Conservation (phyloP, 2,797 vertebrate genomes). For the Buceros bicornis region DNA sequence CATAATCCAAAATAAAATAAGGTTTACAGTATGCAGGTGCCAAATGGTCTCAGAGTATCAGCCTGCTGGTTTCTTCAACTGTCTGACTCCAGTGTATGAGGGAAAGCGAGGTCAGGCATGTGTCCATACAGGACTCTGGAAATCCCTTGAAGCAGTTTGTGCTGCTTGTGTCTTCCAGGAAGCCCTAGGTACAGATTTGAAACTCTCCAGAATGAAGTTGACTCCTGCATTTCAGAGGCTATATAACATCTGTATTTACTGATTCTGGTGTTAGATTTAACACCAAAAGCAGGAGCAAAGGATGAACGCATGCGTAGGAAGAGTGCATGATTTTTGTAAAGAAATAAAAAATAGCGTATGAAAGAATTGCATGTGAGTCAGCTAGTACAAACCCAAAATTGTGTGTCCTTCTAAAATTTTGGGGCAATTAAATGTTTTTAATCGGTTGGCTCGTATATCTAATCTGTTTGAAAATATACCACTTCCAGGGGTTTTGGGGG, state of each 20-base stretch:
- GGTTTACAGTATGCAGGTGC: not conserved
- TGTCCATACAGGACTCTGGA: not conserved
- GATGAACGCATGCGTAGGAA: not conserved
- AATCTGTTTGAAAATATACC: not conserved
- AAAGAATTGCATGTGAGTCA: not conserved
- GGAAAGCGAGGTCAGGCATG: not conserved
- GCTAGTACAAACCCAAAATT: not conserved
- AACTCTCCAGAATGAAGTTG: not conserved
- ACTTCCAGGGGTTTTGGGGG: not conserved
- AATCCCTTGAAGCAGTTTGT: not conserved
- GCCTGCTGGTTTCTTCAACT: not conserved
- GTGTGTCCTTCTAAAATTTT: not conserved
- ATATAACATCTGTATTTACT: not conserved
- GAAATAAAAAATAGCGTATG: not conserved
- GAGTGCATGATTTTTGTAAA: not conserved
- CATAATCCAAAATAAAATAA: not conserved
- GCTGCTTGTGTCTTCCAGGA: not conserved
- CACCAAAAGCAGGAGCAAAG: not conserved
- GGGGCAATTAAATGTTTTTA: not conserved
- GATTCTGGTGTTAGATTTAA: not conserved
- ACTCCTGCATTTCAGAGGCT: not conserved
- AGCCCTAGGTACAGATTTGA: not conserved
- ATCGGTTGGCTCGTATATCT: not conserved
- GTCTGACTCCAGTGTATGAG: fast-evolving
- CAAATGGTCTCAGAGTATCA: not conserved